Base-by-base conservation (phyloP, 92 coral and sea anemone species). In the Montipora capitata region DNA sequence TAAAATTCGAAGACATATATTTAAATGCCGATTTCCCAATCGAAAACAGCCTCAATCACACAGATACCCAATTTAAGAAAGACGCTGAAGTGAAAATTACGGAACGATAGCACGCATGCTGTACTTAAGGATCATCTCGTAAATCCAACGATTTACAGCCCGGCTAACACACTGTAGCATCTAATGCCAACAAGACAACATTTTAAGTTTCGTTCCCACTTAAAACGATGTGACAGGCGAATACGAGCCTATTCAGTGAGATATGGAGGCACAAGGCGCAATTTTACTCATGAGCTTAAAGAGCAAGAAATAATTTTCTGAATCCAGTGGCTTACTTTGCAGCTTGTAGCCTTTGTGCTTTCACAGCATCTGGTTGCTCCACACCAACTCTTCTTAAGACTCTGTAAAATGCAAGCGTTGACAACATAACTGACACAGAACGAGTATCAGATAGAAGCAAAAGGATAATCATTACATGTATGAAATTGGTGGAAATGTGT, bases 341-440 rank as follows among this genome's bases (percentile, higher is more conserved):
- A 42, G 99, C 98, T 74, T 90, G 96, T 43, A 92, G 87, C 76
- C 91, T 96, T 78, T 98, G 99, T 45, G 93, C 79, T 49, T 93
- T 94, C 0, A 90, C 96, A 42, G 94, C 95, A 78, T 98, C 99
- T 39, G 99, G 98, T 66, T 98, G 99, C 44, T 98, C 99, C 18
- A 93, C 93, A 38, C 99, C 98, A 58, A 98, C 98, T 88, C 99
- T 87, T 82, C 94, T 98, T 43, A 98, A 93, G 16, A 98, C 98
- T 83, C 99, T 98, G 80, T 7, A 39, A 38, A 16, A 78, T 49
- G 38, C 2, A 45, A 65, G 62, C 2, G 14, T 17, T n/a, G 2
- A 38, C 14, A 49, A 41, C 16, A 35, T 56, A 16, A 40, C 40
- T 52, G 13, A 7, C 11, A 17, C 72, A 14, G 52, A 52, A 2